Evolutionary conservation across 2,113 vertebrate genomes (phyloP).

Genomic region (Percopsis transmontana): DNA sequence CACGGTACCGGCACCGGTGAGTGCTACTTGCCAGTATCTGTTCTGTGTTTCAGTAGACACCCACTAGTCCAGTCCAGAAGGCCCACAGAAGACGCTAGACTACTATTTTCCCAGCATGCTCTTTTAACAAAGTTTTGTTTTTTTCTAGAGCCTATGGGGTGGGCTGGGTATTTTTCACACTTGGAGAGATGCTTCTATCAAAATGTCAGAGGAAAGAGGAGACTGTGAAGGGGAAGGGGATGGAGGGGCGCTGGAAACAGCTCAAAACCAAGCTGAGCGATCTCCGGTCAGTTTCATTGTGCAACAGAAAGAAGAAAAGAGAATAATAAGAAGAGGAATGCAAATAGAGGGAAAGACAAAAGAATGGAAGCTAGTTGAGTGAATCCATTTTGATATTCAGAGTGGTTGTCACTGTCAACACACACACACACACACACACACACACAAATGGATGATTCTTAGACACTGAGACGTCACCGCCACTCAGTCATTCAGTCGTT

Average conservation of each 20-base stretch:
- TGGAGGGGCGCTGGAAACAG: slow-evolving; percentile 22
- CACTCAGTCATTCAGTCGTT: neutral
- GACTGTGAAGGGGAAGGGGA: slow-evolving; percentile 10
- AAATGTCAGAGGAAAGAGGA: slow-evolving; percentile 55
- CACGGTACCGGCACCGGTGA: slow-evolving; percentile 21
- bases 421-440: slow-evolving; percentile 24
- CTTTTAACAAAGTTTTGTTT: slow-evolving; percentile 74
- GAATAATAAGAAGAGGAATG: slow-evolving; percentile 8
- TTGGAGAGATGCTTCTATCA: slow-evolving; percentile 68
- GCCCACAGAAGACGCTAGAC: slow-evolving; percentile 58
- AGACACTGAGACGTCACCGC: slow-evolving; percentile 41
- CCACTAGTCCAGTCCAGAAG: slow-evolving; percentile 64
- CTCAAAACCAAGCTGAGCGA: slow-evolving; percentile 10
- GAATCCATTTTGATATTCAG: slow-evolving; percentile 46
- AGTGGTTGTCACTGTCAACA: slow-evolving; percentile 48
- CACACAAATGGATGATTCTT: slow-evolving; percentile 42
- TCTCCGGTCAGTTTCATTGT: neutral
- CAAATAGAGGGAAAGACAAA: slow-evolving; percentile 14
- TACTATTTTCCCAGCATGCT: slow-evolving; percentile 80
- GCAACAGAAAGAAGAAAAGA: slow-evolving; percentile 1
- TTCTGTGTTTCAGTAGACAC: slow-evolving; percentile 56
- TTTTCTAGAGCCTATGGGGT: slow-evolving; percentile 42
- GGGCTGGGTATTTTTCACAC: slow-evolving; percentile 61
- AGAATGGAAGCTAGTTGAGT: slow-evolving; percentile 22
- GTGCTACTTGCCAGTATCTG: slow-evolving; percentile 52